Conservation (phyloP, 2,888 invertebrate genomes). For the Neocrepidodera transversa region DNA sequence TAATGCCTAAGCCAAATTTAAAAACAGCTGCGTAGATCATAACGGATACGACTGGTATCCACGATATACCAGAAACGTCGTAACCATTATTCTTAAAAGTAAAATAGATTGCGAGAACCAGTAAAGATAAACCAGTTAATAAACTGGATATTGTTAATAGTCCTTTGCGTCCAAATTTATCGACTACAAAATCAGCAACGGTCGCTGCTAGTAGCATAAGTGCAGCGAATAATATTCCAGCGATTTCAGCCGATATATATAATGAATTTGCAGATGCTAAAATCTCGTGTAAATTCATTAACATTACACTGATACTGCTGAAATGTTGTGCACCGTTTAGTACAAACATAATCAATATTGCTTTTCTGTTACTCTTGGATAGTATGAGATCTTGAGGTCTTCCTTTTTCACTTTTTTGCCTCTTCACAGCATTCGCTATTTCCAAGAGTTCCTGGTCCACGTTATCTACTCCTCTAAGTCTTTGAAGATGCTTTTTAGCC, state of each 20-base stretch:
- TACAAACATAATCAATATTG: conserved; percentile 55
- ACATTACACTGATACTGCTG: conserved; percentile 57
- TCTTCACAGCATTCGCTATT: conserved; percentile 52
- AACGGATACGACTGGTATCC: conserved; percentile 51
- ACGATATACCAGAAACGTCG: conserved; percentile 45
- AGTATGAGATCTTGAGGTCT: conserved; percentile 54
- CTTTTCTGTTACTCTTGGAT: conserved; percentile 56
- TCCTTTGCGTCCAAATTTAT: conserved; percentile 54
- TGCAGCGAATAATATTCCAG: conserved; percentile 54
- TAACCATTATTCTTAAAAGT: conserved; percentile 47
- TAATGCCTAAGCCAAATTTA: conserved; percentile 56
- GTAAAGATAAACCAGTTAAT: conserved; percentile 52
- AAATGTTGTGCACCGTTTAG: conserved; percentile 57
- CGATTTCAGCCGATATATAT: conserved; percentile 44
- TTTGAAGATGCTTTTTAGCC: conserved; percentile 50
- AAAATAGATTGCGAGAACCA: conserved; percentile 53
- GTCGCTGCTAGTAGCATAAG: conserved; percentile 54
- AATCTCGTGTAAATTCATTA: conserved; percentile 58
- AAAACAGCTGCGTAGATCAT: conserved; percentile 55
- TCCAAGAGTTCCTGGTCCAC: conserved; percentile 54
- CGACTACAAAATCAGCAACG: conserved; percentile 52
- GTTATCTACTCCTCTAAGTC: conserved; percentile 47
- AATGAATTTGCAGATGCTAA: conserved; percentile 50
- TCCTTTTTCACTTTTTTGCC: conserved; percentile 55
- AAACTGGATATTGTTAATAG: conserved; percentile 52